These are phyloP conservation scores for Troides oblongomaculatus DNA, from an alignment of 2,888 invertebrate genomes.

Conservation along the genomic window DNA sequence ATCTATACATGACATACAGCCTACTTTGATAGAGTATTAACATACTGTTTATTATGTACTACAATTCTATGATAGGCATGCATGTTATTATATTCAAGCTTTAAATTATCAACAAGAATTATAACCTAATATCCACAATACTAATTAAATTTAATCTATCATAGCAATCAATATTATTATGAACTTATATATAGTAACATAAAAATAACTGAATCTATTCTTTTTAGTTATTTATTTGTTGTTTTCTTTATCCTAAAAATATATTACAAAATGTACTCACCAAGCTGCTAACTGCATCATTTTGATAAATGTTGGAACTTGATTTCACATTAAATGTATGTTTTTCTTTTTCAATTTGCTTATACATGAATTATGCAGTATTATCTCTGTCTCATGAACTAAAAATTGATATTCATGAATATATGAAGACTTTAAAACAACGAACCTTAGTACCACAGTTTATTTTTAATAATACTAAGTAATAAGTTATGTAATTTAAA, in stretches of 20 bases:
- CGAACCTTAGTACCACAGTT: neutral
- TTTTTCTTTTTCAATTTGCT: neutral
- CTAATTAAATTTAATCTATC: too few species aligned
- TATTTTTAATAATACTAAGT: neutral
- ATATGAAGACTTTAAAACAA: neutral
- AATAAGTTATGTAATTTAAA: neutral
- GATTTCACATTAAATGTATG: slow-evolving; percentile 15
- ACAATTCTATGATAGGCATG: too few species aligned
- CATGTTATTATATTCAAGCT: too few species aligned
- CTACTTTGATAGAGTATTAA: too few species aligned
- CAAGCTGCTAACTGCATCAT: slow-evolving; percentile 76
- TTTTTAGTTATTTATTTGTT: too few species aligned
- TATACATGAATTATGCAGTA: neutral
- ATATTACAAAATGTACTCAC: slow-evolving; percentile 45
- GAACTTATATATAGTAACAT: too few species aligned
- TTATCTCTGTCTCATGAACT: neutral
- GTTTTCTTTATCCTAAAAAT: neutral
- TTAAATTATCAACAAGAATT: too few species aligned
- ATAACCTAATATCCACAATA: too few species aligned
- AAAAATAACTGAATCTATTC: too few species aligned
- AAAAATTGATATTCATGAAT: slow-evolving; percentile 1
- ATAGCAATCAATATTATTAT: too few species aligned
- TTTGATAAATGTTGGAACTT: slow-evolving; percentile 33
- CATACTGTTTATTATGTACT: too few species aligned
- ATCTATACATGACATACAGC: too few species aligned